Base-by-base conservation (phyloP, 2,113 vertebrate species). In the Spizaetus ornatus region DNA sequence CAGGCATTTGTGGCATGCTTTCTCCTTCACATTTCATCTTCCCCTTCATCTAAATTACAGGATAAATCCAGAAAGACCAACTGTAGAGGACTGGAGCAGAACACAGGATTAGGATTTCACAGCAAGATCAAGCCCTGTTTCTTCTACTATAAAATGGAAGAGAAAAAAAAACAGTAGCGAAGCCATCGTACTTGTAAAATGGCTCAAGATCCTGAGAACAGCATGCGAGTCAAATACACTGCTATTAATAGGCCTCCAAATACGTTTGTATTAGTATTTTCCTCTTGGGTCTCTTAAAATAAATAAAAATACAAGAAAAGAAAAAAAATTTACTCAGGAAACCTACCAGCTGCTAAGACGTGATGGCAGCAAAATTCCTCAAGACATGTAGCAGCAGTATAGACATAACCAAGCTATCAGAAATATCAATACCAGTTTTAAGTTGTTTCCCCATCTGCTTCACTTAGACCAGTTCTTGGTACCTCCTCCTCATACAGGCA, bases 181-280 rank as follows among this genome's bases (percentile, higher is more conserved):
- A 82, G 81, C 76, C 26, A 9, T 3, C 3, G 19, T 29, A 20
- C 71, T 86, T 47, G 58, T 53, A 87, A 90, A 81, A 96, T 89
- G 88, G 72, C 90, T 90, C 65, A 61, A 69, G 78, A 94, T 59
- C 59, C 86, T 76, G 78, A 91, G 84, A 91, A 59, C 69, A 86
- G 77, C 21, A 25, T 34, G 48, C 7, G 77, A 96, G 73, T 65
- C 86, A 72, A 95, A 77, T 6, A 20, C 45, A 25, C 14, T 26
- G 79, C 91, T 93, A 96, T 96, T 94, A 90, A 95, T 74, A 95
- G 77, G 22, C 48, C 58, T 72, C 62, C 7, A 8, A 66, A 86
- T 13, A n/a, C 34, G 59, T 84, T 40, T 43, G 38, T 52, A 89
- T 96, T 16, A 56, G n/a, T 82, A 22, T 93, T 79, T 76, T 61